Base-by-base conservation (phyloP, 2,113 vertebrate genomes). In the Artemisiospiza belli region DNA sequence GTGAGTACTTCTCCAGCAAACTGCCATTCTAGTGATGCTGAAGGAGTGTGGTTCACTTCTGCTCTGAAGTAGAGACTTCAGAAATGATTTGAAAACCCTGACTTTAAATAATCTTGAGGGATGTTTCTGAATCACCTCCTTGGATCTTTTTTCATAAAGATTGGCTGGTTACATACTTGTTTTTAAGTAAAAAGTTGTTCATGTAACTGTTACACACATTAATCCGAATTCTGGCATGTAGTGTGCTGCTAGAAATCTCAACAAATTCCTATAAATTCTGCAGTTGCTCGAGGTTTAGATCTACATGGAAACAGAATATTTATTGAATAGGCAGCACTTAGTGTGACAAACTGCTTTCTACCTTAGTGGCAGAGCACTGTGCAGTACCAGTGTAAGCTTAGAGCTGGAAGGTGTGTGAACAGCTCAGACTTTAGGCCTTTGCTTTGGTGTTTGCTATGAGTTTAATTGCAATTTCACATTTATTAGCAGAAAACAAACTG, bases 251-350 rank as follows among this genome's bases (percentile, higher is more conserved):
- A 59, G 75, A 81, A 84, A 41, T 87, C 15, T 47, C 37, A 66
- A 52, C 33, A 39, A 83, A 49, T 35, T 55, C 27, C 21, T 15
- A 15, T 54, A n/a, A 78, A 72, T 64, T 64, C 35, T 63, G 59
- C 68, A 54, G 22, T 77, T 11, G 7, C 4, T 70, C 0, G 0
- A 63, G n/a, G 39, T 51, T 67, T 78, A 79, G 43, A 28, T 69
- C 39, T 80, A 15, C 30, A 15, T n/a, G 57, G 30, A 63, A 86
- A 44, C 35, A 81, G 72, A 93, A 9, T 37, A 39, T 33, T 81
- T 75, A 55, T 28, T n/a, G 20, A 67, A 28, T 54, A 57, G 69
- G 73, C 30, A 94, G 72, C 27, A 28, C 13, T 24, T 37, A 35
- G 28, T 80, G 61, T 58, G 28, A 80, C 39, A 28, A 93, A 16